These are phyloP conservation scores for Anthophora plumipes DNA, from an alignment of 2,888 invertebrate species.

Conservation along the genomic window DNA sequence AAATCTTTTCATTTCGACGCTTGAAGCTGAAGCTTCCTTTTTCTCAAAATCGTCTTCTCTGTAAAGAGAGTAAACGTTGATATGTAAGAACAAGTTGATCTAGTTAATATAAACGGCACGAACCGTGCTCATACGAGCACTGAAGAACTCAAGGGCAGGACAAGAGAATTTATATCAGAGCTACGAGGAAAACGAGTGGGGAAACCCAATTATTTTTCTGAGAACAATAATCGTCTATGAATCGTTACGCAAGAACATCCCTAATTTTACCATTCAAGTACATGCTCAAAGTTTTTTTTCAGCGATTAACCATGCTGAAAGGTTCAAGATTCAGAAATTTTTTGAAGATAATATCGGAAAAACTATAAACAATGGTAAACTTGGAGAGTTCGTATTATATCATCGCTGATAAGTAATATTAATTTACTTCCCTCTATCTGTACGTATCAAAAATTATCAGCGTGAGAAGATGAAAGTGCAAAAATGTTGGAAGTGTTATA, in stretches of 20 bases:
- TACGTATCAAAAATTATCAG: neutral
- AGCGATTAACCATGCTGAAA: too few species aligned
- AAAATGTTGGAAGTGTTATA: neutral
- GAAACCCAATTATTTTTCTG: slow-evolving; percentile 20
- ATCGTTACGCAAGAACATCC: slow-evolving; percentile 8
- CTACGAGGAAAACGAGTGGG: slow-evolving; percentile 48
- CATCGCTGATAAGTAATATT: neutral
- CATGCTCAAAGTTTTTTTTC: neutral
- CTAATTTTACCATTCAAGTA: neutral
- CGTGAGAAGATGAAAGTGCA: neutral
- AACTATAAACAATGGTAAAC: too few species aligned
- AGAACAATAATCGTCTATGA: neutral
- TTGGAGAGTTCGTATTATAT: neutral
- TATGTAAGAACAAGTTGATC: neutral
- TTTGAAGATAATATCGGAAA: too few species aligned
- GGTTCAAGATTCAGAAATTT: too few species aligned
- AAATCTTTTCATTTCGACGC: slow-evolving; percentile 9
- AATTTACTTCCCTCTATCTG: too few species aligned
- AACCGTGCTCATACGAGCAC: slow-evolving; percentile 10
- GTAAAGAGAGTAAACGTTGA: too few species aligned
- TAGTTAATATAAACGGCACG: neutral
- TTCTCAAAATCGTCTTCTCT: neutral
- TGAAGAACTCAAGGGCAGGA: neutral
- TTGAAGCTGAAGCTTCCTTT: neutral
- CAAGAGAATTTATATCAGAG: slow-evolving; percentile 35